Conservation (phyloP, 1,140 invertebrate genomes). For the Drosophila rhopaloa region DNA sequence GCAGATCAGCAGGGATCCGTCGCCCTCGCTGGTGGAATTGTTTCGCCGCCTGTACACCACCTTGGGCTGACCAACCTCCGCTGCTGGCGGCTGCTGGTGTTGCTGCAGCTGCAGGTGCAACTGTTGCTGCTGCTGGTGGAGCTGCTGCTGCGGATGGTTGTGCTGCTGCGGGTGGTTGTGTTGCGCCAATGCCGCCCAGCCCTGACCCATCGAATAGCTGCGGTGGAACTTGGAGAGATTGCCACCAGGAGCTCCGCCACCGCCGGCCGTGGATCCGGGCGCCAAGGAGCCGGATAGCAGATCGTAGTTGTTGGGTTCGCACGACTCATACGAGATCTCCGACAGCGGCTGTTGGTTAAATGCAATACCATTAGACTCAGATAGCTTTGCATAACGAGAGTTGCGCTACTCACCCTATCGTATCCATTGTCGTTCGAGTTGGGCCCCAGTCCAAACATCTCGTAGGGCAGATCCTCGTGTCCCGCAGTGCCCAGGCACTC, state of each 20-base stretch:
- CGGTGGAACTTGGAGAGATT: constrained; percentile 80
- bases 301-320: constrained; percentile 78
- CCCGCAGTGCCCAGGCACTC: constrained; percentile 88
- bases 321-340: constrained; percentile 82
- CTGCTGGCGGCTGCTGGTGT: constrained; percentile 3
- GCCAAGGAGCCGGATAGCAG: constrained; percentile 56
- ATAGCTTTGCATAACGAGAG: too few species aligned
- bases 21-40: constrained; percentile 79
- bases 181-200: constrained; percentile 70
- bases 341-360: constrained; percentile 64
- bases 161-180: constrained; percentile 9
- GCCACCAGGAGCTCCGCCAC: constrained; percentile 10
- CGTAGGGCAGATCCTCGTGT: constrained; percentile 85
- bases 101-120: constrained; percentile 23
- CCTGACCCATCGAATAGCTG: constrained; percentile 84
- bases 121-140: constrained; percentile 39
- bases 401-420: constrained; percentile 61
- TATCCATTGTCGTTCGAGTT: constrained; percentile 66
- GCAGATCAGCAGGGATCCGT: constrained; percentile 91
- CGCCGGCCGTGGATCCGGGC: constrained; percentile 25
- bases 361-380: neutral
- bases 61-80: constrained; percentile 59
- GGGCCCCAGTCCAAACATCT: constrained; percentile 72
- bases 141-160: constrained; percentile 28
- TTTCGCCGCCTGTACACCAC: constrained; percentile 78